Evolutionary conservation across 23 tunicate genomes (phyloP).

Genomic region (Trididemnum clinides): DNA sequence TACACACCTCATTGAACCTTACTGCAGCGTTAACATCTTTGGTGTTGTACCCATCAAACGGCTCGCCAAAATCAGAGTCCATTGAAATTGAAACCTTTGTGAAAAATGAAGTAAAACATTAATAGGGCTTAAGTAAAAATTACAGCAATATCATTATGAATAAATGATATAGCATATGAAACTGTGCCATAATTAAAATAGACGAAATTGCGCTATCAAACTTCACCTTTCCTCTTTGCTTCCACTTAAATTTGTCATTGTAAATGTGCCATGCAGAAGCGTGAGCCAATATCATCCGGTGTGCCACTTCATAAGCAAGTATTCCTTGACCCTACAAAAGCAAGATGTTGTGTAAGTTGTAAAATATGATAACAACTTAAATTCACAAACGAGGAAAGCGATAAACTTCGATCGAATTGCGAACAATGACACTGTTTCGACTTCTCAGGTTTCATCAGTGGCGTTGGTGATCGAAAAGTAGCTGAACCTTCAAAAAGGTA

Average conservation of each 20-base stretch:
- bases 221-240: slow-evolving; percentile 81
- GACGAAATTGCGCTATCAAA: no score
- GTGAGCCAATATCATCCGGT: slow-evolving; percentile 95
- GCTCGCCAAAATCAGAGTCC: slow-evolving; percentile 87
- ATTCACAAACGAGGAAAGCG: not conserved
- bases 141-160: no score
- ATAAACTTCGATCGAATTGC: no score
- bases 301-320: slow-evolving; percentile 76
- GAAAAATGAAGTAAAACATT: no score
- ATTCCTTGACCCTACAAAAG: slow-evolving; percentile 56
- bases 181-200: no score
- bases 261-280: slow-evolving; percentile 81
- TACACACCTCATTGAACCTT: slow-evolving; percentile 73
- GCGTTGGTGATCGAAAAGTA: not conserved
- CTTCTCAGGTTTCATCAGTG: no score
- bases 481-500: no score
- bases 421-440: no score
- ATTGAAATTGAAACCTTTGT: slow-evolving; percentile 75
- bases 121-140: no score
- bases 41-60: slow-evolving; percentile 62
- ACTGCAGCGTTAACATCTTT: slow-evolving; percentile 87
- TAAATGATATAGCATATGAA: no score
- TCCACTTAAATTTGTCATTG: slow-evolving; percentile 51
- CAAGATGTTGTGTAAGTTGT: not conserved
- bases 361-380: not conserved